Evolutionary conservation across 2,888 invertebrate species (phyloP), one percentile per base, ranked within the genome.

Genomic region (Amphipoea lucens): DNA sequence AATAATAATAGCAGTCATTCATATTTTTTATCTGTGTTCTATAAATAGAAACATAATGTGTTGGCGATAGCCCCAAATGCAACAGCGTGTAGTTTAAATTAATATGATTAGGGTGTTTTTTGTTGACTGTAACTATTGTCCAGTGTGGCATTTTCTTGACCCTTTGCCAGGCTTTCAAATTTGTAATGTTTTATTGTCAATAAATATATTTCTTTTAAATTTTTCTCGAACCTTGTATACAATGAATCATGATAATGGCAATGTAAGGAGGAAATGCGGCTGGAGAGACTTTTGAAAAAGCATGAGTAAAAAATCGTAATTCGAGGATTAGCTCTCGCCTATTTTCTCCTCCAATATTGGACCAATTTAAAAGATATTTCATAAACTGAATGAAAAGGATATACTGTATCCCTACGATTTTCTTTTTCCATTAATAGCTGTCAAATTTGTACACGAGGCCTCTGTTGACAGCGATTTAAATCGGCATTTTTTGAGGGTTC

Each of bases 21-120:
- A 83, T 83, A 82, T 89, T 81, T 83, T 83, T 89, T 88, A 89
- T 88, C 87, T 75, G 65, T 63, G 68, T 85, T 89, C 82, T 88
- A 86, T 82, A 88, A 84, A 88, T 89, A 88, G 77, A 75, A 76
- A 72, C 68, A 67, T 81, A 74, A 68, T 79, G 69, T 83, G 85
- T 72, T 76, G 67, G 78, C 68, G 82, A 89, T 89, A 89, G 82
- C 78, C 76, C 80, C 76, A 85, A 88, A 88, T 82, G 83, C 76
- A 87, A 57, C 62, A 72, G 78, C 62, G 29, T 75, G 76, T 82
- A 79, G 75, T 76, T 87, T 68, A 86, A 86, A 74, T 88, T 74
- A 72, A 86, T 74, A 82, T 86, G 76, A 86, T 86, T 71, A 74
- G 71, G 80, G 60, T 60, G n/a, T 79, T 74, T 72, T 79, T 76